phyloP scores from a whole-genome alignment of 1,140 invertebrate genomes.

The Heliconius eleuchia region DNA sequence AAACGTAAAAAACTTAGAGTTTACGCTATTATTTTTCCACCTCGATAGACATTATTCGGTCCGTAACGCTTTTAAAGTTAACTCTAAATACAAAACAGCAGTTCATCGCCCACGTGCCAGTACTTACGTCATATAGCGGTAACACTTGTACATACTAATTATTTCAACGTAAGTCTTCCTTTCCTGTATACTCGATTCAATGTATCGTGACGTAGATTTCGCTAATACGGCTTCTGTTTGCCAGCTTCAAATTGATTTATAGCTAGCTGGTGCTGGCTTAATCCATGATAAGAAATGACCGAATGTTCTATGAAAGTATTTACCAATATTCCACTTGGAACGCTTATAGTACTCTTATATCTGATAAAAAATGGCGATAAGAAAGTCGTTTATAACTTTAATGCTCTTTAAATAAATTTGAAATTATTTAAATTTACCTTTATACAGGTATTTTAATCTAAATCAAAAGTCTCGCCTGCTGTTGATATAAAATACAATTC shows the following conservation, averaged over 20 bases:
- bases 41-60: no score
- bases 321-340: not conserved
- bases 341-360: not conserved
- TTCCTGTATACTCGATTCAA: slow-evolving; percentile 5
- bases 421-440: not conserved
- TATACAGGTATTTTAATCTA: not conserved
- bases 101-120: slow-evolving; percentile 34
- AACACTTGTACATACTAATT: slow-evolving; percentile 37
- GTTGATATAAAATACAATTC: not conserved
- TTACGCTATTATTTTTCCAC: no score
- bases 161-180: slow-evolving; percentile 30
- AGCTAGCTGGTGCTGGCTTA: not conserved
- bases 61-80: not conserved
- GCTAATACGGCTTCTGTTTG: slow-evolving; percentile 13
- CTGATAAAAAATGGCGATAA: not conserved
- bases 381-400: not conserved
- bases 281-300: not conserved
- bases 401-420: not conserved
- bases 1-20: no score
- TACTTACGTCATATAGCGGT: slow-evolving; percentile 38
- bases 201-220: not conserved
- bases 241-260: slow-evolving; percentile 6
- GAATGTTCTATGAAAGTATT: not conserved
- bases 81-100: slow-evolving; percentile 4
- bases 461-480: not conserved